Percentiles rank a stretch among this genome's conserved stretches.
Evolutionary conservation across 2,888 invertebrate genomes (phyloP).

Genomic region (Protophormia terraenovae): DNA sequence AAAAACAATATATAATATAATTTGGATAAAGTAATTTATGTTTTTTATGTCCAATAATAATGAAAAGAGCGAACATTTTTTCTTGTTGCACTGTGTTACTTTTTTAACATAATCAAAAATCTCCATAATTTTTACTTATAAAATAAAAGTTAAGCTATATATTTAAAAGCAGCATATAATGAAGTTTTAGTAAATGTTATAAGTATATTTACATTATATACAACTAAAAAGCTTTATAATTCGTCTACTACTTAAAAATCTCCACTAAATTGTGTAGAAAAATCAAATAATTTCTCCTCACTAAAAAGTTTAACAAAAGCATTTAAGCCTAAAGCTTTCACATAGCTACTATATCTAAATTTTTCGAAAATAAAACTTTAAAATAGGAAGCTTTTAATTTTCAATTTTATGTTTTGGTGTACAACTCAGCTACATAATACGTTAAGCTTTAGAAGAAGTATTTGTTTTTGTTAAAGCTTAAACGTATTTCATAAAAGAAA

Average conservation of each 20-base stretch:
- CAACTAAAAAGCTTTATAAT: neutral
- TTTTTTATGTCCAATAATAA: too few species aligned
- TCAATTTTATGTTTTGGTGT: neutral
- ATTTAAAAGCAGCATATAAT: neutral
- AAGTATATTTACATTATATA: neutral
- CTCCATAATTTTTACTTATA: neutral
- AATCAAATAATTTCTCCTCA: neutral
- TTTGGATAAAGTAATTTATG: too few species aligned
- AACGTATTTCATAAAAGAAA: neutral
- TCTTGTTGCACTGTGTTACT: too few species aligned
- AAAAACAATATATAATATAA: too few species aligned
- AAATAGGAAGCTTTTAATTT: neutral
- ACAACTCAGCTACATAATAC: neutral
- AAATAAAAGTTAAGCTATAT: neutral
- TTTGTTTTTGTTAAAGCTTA: conserved; percentile 25
- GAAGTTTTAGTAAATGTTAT: neutral
- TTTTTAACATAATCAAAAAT: too few species aligned
- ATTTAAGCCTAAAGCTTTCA: neutral
- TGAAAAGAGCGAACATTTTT: too few species aligned
- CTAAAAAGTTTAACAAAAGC: neutral
- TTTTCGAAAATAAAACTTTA: neutral
- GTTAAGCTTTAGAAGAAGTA: neutral
- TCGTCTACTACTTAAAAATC: neutral
- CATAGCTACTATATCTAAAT: neutral
- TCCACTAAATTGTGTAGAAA: neutral